Conservation (phyloP, 2,113 vertebrate species). For the Dermatemys mawii region DNA sequence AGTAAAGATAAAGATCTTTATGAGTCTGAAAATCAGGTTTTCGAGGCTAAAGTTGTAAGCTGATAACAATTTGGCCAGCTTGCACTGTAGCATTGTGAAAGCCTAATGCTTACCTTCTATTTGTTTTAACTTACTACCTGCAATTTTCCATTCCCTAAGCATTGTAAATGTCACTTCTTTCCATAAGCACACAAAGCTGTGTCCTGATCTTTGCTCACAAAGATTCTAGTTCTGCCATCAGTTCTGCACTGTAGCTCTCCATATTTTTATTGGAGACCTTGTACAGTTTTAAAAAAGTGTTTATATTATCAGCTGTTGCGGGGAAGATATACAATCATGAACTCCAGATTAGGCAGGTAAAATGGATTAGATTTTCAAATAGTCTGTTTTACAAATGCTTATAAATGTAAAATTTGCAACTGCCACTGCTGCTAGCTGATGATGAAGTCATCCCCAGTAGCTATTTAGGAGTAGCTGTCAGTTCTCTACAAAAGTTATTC, state of each 20-base stretch:
- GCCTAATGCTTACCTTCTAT: slow-evolving; percentile 24
- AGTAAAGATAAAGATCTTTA: slow-evolving; percentile 54
- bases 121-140: slow-evolving; percentile 60
- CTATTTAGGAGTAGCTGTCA: slow-evolving; percentile 45
- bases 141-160: slow-evolving; percentile 60
- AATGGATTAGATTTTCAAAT: not conserved
- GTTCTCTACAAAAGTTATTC: slow-evolving; percentile 8
- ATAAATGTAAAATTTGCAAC: slow-evolving; percentile 41
- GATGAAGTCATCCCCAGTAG: slow-evolving; percentile 53
- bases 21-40: slow-evolving; percentile 37
- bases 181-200: not conserved
- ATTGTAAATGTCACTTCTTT: slow-evolving; percentile 66
- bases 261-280: slow-evolving; percentile 24
- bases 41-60: slow-evolving; percentile 49
- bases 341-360: not conserved
- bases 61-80: slow-evolving; percentile 45
- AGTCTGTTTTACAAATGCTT: slow-evolving; percentile 35
- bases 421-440: not conserved
- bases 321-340: slow-evolving; percentile 25
- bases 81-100: slow-evolving; percentile 57
- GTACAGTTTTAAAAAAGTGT: not conserved
- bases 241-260: not conserved
- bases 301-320: slow-evolving; percentile 2
- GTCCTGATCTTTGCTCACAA: slow-evolving; percentile 56
- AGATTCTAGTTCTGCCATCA: slow-evolving; percentile 10